Percentiles rank a stretch among this genome's conserved stretches.
phyloP scores from a whole-genome alignment of 2,113 vertebrate genomes.

The Elephas maximus region DNA sequence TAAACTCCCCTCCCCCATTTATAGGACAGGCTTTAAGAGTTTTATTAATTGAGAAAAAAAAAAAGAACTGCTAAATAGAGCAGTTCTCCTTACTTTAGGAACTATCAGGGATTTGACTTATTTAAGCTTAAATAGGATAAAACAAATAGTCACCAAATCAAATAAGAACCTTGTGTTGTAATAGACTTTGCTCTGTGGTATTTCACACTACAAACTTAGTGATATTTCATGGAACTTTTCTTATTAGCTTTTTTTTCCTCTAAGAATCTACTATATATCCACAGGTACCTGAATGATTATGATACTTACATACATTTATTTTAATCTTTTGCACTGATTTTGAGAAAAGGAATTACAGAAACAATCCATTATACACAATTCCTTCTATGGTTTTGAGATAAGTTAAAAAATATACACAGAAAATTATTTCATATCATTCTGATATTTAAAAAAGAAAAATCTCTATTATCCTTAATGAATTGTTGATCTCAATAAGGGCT shows the following conservation, averaged over 20 bases:
- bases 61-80: not conserved
- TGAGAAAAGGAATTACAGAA: not conserved
- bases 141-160: slow-evolving; percentile 44
- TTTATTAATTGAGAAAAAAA: not conserved
- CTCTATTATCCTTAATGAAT: not conserved
- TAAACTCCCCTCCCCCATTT: not conserved
- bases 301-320: not conserved
- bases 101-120: not conserved
- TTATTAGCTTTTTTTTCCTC: not conserved
- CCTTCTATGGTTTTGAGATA: not conserved
- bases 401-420: not conserved
- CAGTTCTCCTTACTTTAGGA: not conserved
- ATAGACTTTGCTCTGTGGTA: not conserved
- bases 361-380: not conserved
- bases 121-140: slow-evolving; percentile 50
- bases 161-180: not conserved
- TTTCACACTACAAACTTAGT: not conserved
- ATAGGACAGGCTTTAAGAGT: not conserved
- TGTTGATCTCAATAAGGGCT: not conserved
- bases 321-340: not conserved
- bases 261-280: not conserved
- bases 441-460: not conserved
- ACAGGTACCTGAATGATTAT: not conserved
- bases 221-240: not conserved
- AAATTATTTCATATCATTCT: not conserved